Evolutionary conservation across 2,888 invertebrate species (phyloP).

Genomic region (Papilio gigon): DNA sequence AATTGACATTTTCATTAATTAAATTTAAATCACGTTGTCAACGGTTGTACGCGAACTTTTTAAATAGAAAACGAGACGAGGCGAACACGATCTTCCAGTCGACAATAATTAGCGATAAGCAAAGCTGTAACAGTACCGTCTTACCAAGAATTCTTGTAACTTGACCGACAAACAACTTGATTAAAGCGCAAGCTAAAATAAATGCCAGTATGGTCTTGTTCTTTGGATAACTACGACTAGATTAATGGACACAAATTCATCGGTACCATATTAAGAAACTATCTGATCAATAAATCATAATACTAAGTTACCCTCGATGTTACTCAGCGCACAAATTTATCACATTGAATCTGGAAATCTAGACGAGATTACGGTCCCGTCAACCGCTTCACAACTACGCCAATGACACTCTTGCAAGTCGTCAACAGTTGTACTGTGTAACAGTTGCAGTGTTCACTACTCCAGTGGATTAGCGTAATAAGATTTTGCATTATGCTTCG

Average conservation of each 20-base stretch:
- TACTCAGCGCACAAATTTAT: neutral
- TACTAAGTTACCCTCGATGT: neutral
- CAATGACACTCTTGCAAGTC: too few species aligned
- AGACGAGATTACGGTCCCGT: too few species aligned
- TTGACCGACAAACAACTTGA: conserved; percentile 7
- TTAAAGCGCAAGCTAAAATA: neutral
- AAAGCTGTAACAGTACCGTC: neutral
- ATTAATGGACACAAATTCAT: neutral
- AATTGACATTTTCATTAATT: neutral
- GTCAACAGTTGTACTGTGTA: too few species aligned
- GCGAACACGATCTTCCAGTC: neutral
- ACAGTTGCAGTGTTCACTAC: too few species aligned
- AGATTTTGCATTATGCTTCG: too few species aligned
- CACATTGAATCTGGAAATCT: too few species aligned
- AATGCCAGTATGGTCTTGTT: neutral
- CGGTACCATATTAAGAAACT: neutral
- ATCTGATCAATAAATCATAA: neutral
- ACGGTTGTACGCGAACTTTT: neutral
- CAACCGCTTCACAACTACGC: too few species aligned
- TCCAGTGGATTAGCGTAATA: too few species aligned
- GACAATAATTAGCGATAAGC: conserved; percentile 14
- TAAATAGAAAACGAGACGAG: conserved; percentile 1
- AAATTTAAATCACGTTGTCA: neutral
- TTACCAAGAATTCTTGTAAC: conserved; percentile 16
- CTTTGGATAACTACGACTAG: neutral